Percentiles rank a stretch among this genome's conserved stretches.
Evolutionary conservation across 2,113 vertebrate genomes (phyloP).

Genomic region (Ranitomeya imitator): DNA sequence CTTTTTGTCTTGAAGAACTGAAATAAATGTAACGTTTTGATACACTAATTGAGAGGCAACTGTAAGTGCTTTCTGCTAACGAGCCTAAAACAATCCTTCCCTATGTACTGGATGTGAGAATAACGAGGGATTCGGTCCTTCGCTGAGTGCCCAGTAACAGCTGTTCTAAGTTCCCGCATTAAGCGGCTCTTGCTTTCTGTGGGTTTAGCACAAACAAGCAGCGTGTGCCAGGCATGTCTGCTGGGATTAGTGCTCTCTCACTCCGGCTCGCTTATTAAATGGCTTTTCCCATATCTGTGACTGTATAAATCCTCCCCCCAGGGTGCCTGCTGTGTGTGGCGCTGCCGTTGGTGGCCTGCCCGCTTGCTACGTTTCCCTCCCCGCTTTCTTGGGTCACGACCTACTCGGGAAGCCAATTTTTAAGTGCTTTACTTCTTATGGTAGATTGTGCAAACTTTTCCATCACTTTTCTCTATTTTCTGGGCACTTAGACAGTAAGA

Average conservation of each 20-base stretch:
- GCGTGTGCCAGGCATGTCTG: conserved; percentile 50
- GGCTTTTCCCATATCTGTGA: conserved; percentile 19
- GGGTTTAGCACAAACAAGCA: conserved; percentile 49
- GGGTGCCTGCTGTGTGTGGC: neutral
- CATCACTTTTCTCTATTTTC: neutral
- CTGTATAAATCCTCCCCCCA: conserved; percentile 46
- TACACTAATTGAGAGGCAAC: too few relatives aligned
- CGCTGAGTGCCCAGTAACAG: neutral
- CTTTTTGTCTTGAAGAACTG: too few relatives aligned
- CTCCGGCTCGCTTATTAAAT: neutral
- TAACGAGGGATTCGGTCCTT: neutral
- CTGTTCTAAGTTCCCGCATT: neutral
- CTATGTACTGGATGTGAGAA: neutral
- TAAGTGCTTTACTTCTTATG: neutral
- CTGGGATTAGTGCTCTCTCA: conserved; percentile 41
- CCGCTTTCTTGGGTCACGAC: neutral
- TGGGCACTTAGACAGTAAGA: neutral
- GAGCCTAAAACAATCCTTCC: neutral
- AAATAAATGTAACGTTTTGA: too few relatives aligned
- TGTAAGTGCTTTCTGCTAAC: too few relatives aligned
- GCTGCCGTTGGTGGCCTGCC: neutral
- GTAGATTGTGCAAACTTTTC: neutral
- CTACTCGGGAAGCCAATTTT: neutral
- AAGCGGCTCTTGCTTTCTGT: neutral
- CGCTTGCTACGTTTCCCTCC: neutral